These are phyloP conservation scores for Arothron firmamentum DNA, from an alignment of 2,113 vertebrate genomes.

Conservation along the genomic window DNA sequence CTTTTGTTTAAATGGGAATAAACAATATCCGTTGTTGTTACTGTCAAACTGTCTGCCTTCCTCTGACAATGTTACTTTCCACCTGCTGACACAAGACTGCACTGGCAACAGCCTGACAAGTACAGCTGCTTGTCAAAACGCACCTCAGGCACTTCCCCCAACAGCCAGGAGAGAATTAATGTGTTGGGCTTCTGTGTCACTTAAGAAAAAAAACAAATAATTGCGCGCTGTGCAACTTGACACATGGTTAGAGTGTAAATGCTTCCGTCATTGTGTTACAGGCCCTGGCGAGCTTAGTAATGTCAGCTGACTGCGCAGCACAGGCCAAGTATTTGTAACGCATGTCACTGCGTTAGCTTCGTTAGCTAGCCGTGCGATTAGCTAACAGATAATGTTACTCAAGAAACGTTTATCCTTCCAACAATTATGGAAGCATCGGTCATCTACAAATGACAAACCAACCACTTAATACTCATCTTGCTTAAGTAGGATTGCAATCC, in stretches of 20 bases:
- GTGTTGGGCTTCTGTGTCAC: slow-evolving; percentile 8
- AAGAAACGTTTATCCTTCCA: slow-evolving; percentile 16
- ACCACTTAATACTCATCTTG: accelerated
- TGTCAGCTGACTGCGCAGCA: slow-evolving; percentile 63
- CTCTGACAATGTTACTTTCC: slow-evolving; percentile 47
- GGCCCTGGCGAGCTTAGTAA: slow-evolving; percentile 39
- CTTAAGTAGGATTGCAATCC: neutral
- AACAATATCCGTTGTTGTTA: no score
- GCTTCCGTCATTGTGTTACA: slow-evolving; percentile 36
- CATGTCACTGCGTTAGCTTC: slow-evolving; percentile 54
- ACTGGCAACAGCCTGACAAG: slow-evolving; percentile 31
- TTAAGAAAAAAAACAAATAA: slow-evolving; percentile 21
- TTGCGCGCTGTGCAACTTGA: slow-evolving; percentile 35
- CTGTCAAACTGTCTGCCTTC: neutral
- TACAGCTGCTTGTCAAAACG: slow-evolving; percentile 42
- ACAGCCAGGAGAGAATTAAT: neutral
- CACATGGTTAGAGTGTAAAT: slow-evolving; percentile 45
- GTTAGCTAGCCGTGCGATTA: slow-evolving; percentile 46
- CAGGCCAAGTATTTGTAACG: slow-evolving; percentile 63
- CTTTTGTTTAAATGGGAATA: no score
- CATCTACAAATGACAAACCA: neutral
- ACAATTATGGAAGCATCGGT: neutral
- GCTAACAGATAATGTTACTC: slow-evolving; percentile 35
- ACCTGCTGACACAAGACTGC: slow-evolving; percentile 40
- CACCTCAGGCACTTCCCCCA: slow-evolving; percentile 2